A percentile compares a stretch with the other conserved stretches of the same genome.
These are phyloP conservation scores for Brachystomella parvula DNA, from an alignment of 1,140 invertebrate species.

Conservation along the genomic window DNA sequence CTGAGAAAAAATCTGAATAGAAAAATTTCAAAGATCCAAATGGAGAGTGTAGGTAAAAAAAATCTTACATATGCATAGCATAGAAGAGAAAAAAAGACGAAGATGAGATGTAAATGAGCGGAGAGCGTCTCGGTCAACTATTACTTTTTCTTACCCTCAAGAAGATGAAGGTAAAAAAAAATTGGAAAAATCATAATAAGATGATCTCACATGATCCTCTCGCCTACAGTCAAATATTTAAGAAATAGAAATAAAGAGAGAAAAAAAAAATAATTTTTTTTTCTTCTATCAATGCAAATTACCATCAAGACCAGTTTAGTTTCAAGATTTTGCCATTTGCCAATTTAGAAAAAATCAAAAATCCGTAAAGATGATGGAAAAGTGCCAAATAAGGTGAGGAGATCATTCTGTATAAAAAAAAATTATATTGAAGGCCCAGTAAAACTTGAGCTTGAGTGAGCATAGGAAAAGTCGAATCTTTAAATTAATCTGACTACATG, in stretches of 20 bases:
- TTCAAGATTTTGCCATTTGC: neutral
- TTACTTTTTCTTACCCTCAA: too few relatives aligned
- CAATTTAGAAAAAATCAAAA: conserved; percentile 7
- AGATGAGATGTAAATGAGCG: conserved; percentile 3
- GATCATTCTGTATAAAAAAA: neutral
- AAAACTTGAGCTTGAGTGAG: too few relatives aligned
- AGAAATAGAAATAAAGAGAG: neutral
- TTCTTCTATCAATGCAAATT: neutral
- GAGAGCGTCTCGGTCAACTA: neutral
- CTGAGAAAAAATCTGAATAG: too few relatives aligned
- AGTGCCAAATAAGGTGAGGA: neutral
- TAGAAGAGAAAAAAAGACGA: neutral
- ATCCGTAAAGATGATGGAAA: neutral
- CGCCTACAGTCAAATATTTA: neutral
- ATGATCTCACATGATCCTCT: too few relatives aligned
- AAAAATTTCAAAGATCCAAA: too few relatives aligned
- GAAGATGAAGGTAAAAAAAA: neutral
- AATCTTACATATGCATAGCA: too few relatives aligned
- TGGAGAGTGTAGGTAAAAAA: too few relatives aligned
- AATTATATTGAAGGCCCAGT: neutral
- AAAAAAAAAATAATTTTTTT: neutral
- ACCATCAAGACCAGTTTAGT: neutral
- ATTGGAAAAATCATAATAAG: neutral
- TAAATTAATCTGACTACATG: too few relatives aligned
- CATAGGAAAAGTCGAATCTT: neutral